A percentile compares a stretch with the other conserved stretches of the same genome.
Conservation (phyloP, 2,113 vertebrate genomes). For the Mesembrinibis cayennensis region DNA sequence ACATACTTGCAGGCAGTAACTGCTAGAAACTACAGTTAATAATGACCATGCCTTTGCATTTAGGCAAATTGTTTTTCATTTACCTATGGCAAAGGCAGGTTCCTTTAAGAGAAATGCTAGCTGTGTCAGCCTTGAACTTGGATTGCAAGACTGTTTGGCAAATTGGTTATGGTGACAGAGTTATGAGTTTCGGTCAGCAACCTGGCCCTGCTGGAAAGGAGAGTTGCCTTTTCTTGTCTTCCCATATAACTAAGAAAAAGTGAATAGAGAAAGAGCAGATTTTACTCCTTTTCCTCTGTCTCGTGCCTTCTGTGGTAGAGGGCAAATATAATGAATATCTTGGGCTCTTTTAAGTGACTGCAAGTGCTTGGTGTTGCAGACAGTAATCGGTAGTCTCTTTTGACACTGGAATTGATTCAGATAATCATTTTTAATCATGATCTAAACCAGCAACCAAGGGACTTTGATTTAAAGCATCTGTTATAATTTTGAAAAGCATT, state of each 20-base stretch:
- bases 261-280: background rate
- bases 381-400: background rate
- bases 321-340: background rate
- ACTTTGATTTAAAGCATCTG: background rate
- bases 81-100: background rate
- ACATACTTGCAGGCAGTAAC: background rate
- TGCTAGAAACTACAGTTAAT: background rate
- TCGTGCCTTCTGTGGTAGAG: background rate
- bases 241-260: background rate
- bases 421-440: background rate
- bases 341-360: background rate
- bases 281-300: background rate
- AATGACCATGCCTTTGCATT: background rate
- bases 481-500: background rate
- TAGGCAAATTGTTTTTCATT: background rate
- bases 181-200: background rate
- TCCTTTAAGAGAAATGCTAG: background rate
- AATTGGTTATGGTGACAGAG: background rate
- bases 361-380: background rate
- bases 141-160: background rate
- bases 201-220: background rate
- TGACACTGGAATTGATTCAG: background rate
- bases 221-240: background rate
- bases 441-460: background rate
- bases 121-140: background rate